Evolutionary conservation across 1,140 invertebrate species (phyloP), one percentile per base, ranked within the genome.

Genomic region (Zaprionus africanus): DNA sequence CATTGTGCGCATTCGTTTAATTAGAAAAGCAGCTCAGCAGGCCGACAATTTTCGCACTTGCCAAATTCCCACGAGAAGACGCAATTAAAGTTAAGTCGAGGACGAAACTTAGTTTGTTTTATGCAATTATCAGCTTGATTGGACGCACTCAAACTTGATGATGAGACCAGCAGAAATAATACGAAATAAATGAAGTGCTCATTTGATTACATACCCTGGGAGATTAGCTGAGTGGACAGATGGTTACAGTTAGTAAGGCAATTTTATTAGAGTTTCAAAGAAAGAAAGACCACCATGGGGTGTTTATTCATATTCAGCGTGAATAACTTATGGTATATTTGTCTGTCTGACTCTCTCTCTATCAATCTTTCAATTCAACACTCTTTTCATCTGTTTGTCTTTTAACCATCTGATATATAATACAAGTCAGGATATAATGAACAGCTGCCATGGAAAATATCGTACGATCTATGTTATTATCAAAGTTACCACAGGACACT

Each of bases 1-100:
- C 67, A 79, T 86, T 86, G 76, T 81, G 72, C 73, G 79, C 80
- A 87, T 78, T 76, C 51, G 84, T 88, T 84, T 79, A 81, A 90
- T 90, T 88, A 81, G 78, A 58, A 71, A 75, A 78, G 64, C 74
- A 78, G 78, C 73, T 81, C 70, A 66, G 46, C 19, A 68, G 69
- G 56, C 56, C 74, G 19, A 75, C 63, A 53, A 76, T 79, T 78
- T 78, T 78, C 78, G 60, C 84, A 81, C 67, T 82, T 79, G 75
- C 79, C 76, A 75, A 66, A 79, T 72, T 66, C 63, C 41, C 56
- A 17, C 26, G 53, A 24, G 46, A 5, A 1, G 46, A 1, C 19
- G 11, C 17, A 51, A 22, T 51, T 51, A 13, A 51, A 24, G 46
- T 51, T 51, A 51, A 51, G 46, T 51, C 46, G 22, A 51, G 46